Conservation (phyloP, 2,113 vertebrate species). For the Ochotona princeps region DNA sequence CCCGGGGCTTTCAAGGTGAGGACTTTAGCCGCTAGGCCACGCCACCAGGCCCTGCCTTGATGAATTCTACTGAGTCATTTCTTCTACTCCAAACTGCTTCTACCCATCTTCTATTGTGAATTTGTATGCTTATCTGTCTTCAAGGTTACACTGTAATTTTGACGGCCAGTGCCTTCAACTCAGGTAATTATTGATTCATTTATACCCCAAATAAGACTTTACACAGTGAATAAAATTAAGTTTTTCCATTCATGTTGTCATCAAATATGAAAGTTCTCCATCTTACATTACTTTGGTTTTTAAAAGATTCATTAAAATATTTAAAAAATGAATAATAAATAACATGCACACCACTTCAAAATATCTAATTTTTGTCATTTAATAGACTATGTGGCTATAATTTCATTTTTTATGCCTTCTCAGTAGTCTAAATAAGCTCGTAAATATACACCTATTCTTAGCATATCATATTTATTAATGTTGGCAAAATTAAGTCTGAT, state of each 20-base stretch:
- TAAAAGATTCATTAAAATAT: not conserved
- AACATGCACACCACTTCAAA: not conserved
- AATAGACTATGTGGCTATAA: not conserved
- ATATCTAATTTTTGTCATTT: not conserved
- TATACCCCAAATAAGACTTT: not conserved
- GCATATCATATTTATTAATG: not conserved
- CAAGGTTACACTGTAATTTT: not conserved
- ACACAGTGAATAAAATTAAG: not conserved
- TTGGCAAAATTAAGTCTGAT: slow-evolving; percentile 4
- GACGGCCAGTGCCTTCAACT: not conserved
- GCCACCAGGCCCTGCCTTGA: no score
- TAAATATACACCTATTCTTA: slow-evolving; percentile 3
- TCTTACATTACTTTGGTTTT: not conserved
- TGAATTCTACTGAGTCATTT: not conserved
- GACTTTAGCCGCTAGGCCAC: no score
- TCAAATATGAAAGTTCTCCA: not conserved
- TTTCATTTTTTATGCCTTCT: slow-evolving; percentile 19
- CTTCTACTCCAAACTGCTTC: not conserved
- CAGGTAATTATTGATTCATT: not conserved
- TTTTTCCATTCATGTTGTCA: not conserved
- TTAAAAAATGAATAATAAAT: not conserved
- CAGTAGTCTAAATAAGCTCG: slow-evolving; percentile 12
- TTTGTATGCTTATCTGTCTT: not conserved
- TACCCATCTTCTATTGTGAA: not conserved
- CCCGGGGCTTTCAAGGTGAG: no score